Base-by-base conservation (phyloP, 2,113 vertebrate species). In the Dendrocopos noguchii region DNA sequence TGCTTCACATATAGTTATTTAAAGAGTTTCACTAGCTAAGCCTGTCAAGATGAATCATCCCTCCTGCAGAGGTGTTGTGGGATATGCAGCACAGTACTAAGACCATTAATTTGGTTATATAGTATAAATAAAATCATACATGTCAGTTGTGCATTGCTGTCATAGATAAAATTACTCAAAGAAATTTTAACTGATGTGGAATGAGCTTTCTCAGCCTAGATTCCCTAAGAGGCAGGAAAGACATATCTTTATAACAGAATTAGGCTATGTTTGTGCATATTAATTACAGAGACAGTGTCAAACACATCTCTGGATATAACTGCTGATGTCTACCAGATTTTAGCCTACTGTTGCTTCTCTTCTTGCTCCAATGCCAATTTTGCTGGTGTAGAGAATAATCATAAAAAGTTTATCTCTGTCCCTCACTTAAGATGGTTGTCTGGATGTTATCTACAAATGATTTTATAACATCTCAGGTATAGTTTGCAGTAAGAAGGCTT, bases 31-130 rank as follows among this genome's bases (percentile, higher is more conserved):
- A 74, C 79, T 78, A 87, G 71, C 88, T 57, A 87, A 91, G 74
- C 22, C 34, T 84, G 50, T 73, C 73, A 60, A 84, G 66, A 91
- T 93, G 88, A 93, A 87, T 93, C 88, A 93, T 55, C n/a, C 36
- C 70, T 93, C 65, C 71, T 87, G 39, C 85, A 95, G 91, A 93
- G 53, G 88, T 93, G 88, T 47, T 4, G 1, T 60, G 57, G 79
- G 75, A 94, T 84, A 94, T 84, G 55, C 57, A 81, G n/a, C 57
- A 90, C 77, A 64, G 46, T 91, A 84, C 42, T 55, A 79, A 59
- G 66, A 84, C 56, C n/a, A 59, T 75, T 87, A 81, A 81, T 61
- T 67, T 81, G 53, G 71, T 82, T 87, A 81, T 52, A 56, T 36
- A 71, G 70, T n/a, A 63, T 78, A 87, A 94, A 86, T 76, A 92